A percentile compares a stretch with the other conserved stretches of the same genome.
These are phyloP conservation scores for Galagoides demidoff DNA, from an alignment of 2,797 vertebrate genomes.

Conservation along the genomic window DNA sequence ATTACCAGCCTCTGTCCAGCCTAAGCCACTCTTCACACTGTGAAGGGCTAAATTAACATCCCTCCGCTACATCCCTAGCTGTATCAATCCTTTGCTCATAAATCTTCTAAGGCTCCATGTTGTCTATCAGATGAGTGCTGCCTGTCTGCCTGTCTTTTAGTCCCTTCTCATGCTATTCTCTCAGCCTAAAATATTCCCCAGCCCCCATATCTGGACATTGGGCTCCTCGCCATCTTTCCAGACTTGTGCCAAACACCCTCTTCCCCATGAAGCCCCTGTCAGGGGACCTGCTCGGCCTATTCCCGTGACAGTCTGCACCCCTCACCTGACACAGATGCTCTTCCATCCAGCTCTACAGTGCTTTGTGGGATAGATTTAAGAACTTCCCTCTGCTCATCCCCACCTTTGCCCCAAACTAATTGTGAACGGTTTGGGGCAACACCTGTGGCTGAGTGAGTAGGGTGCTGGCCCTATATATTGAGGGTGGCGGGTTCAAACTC, in stretches of 20 bases:
- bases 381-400: neutral
- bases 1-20: neutral
- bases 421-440: neutral
- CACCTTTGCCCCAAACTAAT: neutral
- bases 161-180: neutral
- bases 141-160: neutral
- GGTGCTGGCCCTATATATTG: too few species aligned
- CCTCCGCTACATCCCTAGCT: neutral
- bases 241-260: neutral
- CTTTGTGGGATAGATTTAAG: neutral
- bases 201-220: neutral
- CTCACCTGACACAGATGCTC: too few species aligned
- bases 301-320: neutral
- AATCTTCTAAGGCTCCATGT: neutral
- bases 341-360: fast-evolving
- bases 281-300: neutral
- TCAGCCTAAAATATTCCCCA: neutral
- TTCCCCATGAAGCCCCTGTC: neutral
- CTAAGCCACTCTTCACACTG: neutral
- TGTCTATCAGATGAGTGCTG: neutral
- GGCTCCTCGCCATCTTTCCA: neutral
- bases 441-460: too few species aligned
- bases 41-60: neutral
- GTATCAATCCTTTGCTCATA: neutral
- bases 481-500: too few species aligned